A percentile compares a stretch with the other conserved stretches of the same genome.
Evolutionary conservation across 2,888 invertebrate species (phyloP).

Genomic region (Protonemura montana): DNA sequence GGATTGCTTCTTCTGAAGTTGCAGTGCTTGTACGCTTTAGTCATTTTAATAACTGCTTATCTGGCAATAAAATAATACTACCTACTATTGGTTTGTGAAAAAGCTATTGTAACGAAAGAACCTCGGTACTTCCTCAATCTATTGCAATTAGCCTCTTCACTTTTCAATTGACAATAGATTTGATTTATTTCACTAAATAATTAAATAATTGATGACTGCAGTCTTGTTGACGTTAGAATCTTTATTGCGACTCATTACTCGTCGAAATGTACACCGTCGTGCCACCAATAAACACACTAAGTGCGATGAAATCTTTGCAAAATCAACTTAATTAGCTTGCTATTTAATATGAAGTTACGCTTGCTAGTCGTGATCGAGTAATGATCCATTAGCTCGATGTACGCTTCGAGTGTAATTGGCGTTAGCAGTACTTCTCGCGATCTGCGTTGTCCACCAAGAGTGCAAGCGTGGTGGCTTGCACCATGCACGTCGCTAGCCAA

Average conservation of each 20-base stretch:
- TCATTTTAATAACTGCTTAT: too few species aligned
- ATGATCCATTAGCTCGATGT: neutral
- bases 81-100: too few species aligned
- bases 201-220: too few species aligned
- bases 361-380: slow-evolving; percentile 8
- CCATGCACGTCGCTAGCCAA: too few species aligned
- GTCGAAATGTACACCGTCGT: neutral
- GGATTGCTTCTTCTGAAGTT: too few species aligned
- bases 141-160: too few species aligned
- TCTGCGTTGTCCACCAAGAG: neutral
- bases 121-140: too few species aligned
- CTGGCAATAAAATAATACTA: too few species aligned
- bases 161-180: too few species aligned
- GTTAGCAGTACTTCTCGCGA: neutral
- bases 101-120: too few species aligned
- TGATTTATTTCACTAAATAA: too few species aligned
- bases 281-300: slow-evolving; percentile 23
- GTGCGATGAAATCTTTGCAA: slow-evolving; percentile 15
- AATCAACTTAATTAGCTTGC: slow-evolving; percentile 34
- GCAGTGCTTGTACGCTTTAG: too few species aligned
- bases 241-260: neutral
- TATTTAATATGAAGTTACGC: slow-evolving; percentile 22
- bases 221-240: neutral
- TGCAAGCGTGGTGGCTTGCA: neutral
- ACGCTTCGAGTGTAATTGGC: neutral